Evolutionary conservation across 2,888 invertebrate genomes (phyloP), one percentile per base, ranked within the genome.

Genomic region (Clivina fossor): DNA sequence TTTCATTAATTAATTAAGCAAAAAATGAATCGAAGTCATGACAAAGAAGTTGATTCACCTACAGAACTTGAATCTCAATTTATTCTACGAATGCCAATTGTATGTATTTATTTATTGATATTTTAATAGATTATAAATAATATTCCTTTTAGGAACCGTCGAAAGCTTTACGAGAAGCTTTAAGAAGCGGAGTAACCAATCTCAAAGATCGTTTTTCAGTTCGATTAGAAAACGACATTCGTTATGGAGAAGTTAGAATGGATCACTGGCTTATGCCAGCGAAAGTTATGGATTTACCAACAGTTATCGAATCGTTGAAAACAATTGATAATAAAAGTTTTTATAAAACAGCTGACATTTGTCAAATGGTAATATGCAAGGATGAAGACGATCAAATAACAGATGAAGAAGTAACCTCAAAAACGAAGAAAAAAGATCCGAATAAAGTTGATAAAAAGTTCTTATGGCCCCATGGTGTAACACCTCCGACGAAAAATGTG

Each of bases 311-410:
- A 75, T 90, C 94, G 0, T 76, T 92, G 53, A 99, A 99, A 77
- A 96, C 96, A 0, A 91, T 97, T 51, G 99, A 99, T 71, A 86
- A 84, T 59, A 98, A 96, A 74, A 95, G 91, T 66, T 93, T 98
- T 66, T 99, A 98, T 70, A 99, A 99, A 78, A 93, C 96, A 1
- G 94, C 96, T 0, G 98, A 99, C 73, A 85, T 99, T 59, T 92
- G 92, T 66, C 98, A 97, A 80, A 79, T 86, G 77, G 83, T 96
- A 80, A 80, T 93, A 49, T 94, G 94, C 66, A 90, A 88, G 74
- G 89, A 90, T 64, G 93, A 93, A 64, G 90, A 90, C 18, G 93
- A 93, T 67, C 83, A 81, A 63, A 79, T 83, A 2, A 77, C 82
- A 0, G 89, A 89, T 65, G 91, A 91, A 64, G 91, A 92, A 66